phyloP scores from a whole-genome alignment of 2,888 invertebrate genomes.

The Drosophila sordidapex region DNA sequence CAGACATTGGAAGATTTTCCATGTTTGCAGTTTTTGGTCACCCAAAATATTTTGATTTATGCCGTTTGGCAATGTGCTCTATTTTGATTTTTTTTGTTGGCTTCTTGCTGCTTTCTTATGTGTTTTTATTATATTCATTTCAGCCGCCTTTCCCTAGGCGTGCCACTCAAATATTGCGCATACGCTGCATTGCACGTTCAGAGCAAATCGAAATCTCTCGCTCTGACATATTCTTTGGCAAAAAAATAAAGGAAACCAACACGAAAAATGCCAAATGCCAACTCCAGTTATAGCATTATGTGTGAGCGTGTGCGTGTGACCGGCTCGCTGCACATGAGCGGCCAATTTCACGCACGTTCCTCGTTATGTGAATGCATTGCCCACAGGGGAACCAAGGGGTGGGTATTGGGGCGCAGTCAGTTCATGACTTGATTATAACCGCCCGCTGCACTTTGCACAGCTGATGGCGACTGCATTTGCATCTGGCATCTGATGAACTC shows the following conservation, averaged over 20 bases:
- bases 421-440: conserved; percentile 76
- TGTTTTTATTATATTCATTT: conserved; percentile 61
- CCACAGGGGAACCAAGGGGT: not conserved
- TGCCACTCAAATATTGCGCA: conserved; percentile 59
- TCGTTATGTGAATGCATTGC: conserved; percentile 32
- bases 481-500: conserved; percentile 69
- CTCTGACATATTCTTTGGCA: conserved; percentile 23
- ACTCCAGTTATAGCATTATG: conserved; percentile 32
- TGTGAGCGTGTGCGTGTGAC: conserved; percentile 37
- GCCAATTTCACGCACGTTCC: conserved; percentile 60
- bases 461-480: conserved; percentile 70
- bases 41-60: conserved; percentile 60
- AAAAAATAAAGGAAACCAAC: not conserved
- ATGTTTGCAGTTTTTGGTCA: conserved; percentile 61
- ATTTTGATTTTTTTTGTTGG: not conserved
- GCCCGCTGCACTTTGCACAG: conserved; percentile 68
- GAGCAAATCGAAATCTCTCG: conserved; percentile 49
- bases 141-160: conserved; percentile 26
- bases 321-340: conserved; percentile 69
- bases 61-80: conserved; percentile 19
- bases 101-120: conserved; percentile 39
- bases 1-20: conserved; percentile 47
- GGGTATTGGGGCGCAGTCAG: conserved; percentile 23
- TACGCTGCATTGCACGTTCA: conserved; percentile 62
- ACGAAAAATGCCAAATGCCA: conserved; percentile 37